phyloP scores from a whole-genome alignment of 2,888 invertebrate genomes.

The Tuta absoluta region DNA sequence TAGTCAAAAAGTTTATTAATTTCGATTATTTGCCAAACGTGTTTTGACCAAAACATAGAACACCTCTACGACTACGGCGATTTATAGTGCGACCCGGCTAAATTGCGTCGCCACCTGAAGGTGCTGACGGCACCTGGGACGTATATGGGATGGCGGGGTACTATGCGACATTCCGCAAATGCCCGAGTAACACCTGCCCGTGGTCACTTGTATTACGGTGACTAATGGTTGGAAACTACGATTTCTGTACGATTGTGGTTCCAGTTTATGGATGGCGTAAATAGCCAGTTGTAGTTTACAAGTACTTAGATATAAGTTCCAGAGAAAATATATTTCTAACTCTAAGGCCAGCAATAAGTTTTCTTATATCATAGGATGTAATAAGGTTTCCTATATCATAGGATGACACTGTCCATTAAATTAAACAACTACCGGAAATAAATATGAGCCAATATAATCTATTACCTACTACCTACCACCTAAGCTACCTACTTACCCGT shows the following conservation, averaged over 20 bases:
- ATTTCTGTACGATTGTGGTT: slow-evolving; percentile 23
- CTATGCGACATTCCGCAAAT: slow-evolving; percentile 50
- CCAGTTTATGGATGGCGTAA: slow-evolving; percentile 9
- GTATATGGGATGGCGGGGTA: slow-evolving; percentile 11
- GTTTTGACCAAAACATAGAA: too few species aligned
- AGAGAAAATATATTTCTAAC: too few species aligned
- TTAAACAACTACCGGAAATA: too few species aligned
- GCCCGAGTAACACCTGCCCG: slow-evolving; percentile 36
- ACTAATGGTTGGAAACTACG: slow-evolving; percentile 26
- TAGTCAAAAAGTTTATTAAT: too few species aligned
- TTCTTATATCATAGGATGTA: too few species aligned
- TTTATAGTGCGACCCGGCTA: slow-evolving; percentile 51
- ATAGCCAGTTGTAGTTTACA: background rate
- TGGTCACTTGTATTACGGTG: slow-evolving; percentile 33
- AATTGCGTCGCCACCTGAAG: slow-evolving; percentile 54
- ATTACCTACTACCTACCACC: too few species aligned
- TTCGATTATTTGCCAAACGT: too few species aligned
- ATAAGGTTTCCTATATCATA: too few species aligned
- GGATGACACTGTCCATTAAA: too few species aligned
- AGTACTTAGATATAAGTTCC: background rate
- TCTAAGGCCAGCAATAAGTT: too few species aligned
- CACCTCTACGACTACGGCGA: slow-evolving; percentile 38
- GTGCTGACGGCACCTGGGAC: slow-evolving; percentile 38
- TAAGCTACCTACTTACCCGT: too few species aligned
- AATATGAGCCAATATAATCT: too few species aligned